Base-by-base conservation (phyloP, 2,888 invertebrate genomes). In the Pyralis farinalis region DNA sequence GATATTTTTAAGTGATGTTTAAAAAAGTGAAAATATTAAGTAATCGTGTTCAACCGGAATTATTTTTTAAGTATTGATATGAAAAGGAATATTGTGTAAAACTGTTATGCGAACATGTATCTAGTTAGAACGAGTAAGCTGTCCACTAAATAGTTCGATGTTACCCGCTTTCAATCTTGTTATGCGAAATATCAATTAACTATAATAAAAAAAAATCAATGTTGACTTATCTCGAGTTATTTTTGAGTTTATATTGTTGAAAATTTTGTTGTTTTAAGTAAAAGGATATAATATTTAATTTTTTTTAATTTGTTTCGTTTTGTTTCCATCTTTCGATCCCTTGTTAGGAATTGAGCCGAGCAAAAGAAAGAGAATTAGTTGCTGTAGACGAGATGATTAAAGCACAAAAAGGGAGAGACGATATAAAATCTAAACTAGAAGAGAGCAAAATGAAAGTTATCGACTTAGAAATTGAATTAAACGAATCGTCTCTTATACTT, bases 101-200 rank as follows among this genome's bases (percentile, higher is more conserved):
- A 84, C 83, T 82, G 81, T 83, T 87, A 84, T 82, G 79, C 76
- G 78, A 76, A 75, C 80, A 80, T 87, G 81, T 86, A 85, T 79
- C 70, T 83, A 84, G 77, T 75, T 85, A 84, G 82, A 76, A 67
- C 63, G 69, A 77, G 80, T 85, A 83, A 81, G 80, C 59, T 83
- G 84, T 84, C 86, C 86, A 82, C 71, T 84, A 48, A 48, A 42
- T 50, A 85, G 82, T 11, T 76, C 74, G 66, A 74, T 86, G 85
- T 86, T 84, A 65, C 70, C 78, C 70, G 85, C 85, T 85, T 82
- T 70, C 68, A 59, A 73, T 69, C 83, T 82, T 84, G 80, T 84
- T 83, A 81, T 73, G 83, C 84, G 63, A 68, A 69, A 68, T 74
- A 77, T 71, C 72, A 72, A 66, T 67, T 71, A 68, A 61, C 62